A percentile compares a stretch with the other conserved stretches of the same genome.
Evolutionary conservation across 1,140 invertebrate genomes (phyloP).

Genomic region (Drosophila seguyi): DNA sequence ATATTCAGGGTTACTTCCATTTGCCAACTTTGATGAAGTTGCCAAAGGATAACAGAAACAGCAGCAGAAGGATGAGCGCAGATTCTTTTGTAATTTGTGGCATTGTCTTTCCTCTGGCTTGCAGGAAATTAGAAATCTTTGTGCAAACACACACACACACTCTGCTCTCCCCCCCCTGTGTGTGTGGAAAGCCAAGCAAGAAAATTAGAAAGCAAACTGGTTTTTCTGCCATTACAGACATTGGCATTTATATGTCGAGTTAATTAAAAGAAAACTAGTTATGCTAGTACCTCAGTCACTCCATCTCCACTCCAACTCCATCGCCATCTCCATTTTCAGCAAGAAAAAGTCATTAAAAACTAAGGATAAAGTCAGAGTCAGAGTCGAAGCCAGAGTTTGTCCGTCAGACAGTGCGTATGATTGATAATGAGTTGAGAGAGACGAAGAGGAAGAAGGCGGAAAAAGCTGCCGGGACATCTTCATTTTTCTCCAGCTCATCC

Average conservation of each 20-base stretch:
- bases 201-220: constrained; percentile 82
- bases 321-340: background rate
- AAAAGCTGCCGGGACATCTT: constrained; percentile 37
- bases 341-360: constrained; percentile 75
- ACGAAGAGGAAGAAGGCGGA: background rate
- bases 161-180: background rate
- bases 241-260: constrained; percentile 76
- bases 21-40: constrained; percentile 33
- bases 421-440: constrained; percentile 65
- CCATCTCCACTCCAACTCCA: constrained; percentile 3
- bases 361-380: constrained; percentile 36
- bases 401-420: constrained; percentile 70
- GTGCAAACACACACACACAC: constrained; percentile 50
- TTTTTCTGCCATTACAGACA: constrained; percentile 50
- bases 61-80: constrained; percentile 13
- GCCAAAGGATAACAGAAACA: constrained; percentile 3
- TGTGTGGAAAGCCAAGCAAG: constrained; percentile 56
- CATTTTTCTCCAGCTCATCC: constrained; percentile 34
- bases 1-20: constrained; percentile 18
- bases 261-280: constrained; percentile 83
- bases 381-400: constrained; percentile 17
- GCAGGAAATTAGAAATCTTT: constrained; percentile 70
- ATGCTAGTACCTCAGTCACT: constrained; percentile 39
- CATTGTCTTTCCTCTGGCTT: constrained; percentile 50
- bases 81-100: constrained; percentile 64